phyloP scores from a whole-genome alignment of 2,113 vertebrate species.

The Pelobates fuscus region DNA sequence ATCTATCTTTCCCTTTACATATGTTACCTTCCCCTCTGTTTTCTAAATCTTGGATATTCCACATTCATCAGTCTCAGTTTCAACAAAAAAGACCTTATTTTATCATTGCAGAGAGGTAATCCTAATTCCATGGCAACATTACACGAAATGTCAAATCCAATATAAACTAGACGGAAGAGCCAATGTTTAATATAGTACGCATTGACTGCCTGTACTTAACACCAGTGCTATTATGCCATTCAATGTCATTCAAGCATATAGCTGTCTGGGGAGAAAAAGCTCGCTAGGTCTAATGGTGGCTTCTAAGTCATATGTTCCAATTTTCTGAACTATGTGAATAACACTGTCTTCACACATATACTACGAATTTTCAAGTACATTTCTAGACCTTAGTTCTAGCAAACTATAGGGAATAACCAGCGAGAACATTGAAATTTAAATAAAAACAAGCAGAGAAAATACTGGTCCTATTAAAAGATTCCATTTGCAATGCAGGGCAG shows the following conservation, averaged over 20 bases:
- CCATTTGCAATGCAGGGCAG: slow-evolving; percentile 42
- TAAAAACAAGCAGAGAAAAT: slow-evolving; percentile 25
- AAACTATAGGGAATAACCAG: slow-evolving; percentile 21
- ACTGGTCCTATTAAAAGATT: slow-evolving; percentile 31
- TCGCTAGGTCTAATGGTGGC: not conserved
- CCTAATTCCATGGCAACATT: too few relatives aligned
- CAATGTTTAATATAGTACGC: too few relatives aligned
- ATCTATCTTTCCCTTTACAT: too few relatives aligned
- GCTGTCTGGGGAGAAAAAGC: not conserved
- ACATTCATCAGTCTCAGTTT: too few relatives aligned
- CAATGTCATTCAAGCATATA: not conserved
- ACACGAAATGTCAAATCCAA: too few relatives aligned
- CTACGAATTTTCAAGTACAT: not conserved
- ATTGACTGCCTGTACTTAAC: not conserved
- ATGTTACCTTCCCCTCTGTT: too few relatives aligned
- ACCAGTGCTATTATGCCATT: not conserved
- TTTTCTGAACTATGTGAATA: not conserved
- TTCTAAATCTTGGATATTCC: too few relatives aligned
- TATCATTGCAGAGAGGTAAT: too few relatives aligned
- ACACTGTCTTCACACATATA: not conserved
- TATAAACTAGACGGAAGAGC: too few relatives aligned
- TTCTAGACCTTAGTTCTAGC: slow-evolving; percentile 15
- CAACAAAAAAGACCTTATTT: too few relatives aligned
- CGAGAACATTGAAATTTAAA: slow-evolving; percentile 28
- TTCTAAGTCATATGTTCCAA: not conserved